Conservation (phyloP, 1,140 invertebrate genomes). For the Conus ventricosus region DNA sequence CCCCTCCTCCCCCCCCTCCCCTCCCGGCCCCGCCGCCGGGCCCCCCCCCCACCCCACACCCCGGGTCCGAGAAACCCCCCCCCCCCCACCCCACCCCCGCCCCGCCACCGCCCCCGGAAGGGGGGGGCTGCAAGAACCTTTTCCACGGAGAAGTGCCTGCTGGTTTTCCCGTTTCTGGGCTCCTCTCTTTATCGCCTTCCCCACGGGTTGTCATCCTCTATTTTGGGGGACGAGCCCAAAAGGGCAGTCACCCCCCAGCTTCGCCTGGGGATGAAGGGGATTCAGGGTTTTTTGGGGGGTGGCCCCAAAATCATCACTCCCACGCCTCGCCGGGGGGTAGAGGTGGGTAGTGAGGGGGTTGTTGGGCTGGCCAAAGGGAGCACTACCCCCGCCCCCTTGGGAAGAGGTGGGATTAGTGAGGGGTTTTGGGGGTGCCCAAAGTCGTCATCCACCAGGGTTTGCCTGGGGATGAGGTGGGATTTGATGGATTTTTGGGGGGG, state of each 20-base stretch:
- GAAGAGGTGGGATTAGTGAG: no score
- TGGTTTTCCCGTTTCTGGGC: slow-evolving; percentile 12
- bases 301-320: no score
- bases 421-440: no score
- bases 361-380: no score
- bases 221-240: slow-evolving; percentile 25
- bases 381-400: no score
- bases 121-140: slow-evolving; percentile 26
- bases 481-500: no score
- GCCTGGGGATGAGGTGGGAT: no score
- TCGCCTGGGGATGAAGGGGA: neutral
- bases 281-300: neutral
- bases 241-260: neutral
- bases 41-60: neutral
- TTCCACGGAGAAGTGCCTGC: slow-evolving; percentile 27
- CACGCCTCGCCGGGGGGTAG: no score
- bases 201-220: slow-evolving; percentile 31
- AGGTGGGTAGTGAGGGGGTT: no score
- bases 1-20: neutral
- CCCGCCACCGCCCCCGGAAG: neutral
- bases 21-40: neutral
- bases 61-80: neutral
- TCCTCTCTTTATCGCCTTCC: slow-evolving; percentile 36
- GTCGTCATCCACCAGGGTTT: no score
- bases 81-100: neutral